Evolutionary conservation across 2,113 vertebrate species (phyloP).

Genomic region (Acanthochromis polyacanthus): DNA sequence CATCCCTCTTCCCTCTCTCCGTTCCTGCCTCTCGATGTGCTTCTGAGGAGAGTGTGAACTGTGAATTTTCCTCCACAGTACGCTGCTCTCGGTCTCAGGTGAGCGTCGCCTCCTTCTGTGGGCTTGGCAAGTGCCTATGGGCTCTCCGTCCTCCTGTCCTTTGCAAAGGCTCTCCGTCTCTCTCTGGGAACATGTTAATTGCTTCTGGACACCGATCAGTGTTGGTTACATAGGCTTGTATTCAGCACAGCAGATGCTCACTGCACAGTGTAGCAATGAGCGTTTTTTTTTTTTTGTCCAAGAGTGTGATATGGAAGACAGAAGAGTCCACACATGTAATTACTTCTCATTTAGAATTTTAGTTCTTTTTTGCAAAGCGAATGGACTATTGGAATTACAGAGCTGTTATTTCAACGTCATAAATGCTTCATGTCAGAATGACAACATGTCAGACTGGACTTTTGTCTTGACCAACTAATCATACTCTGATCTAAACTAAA

Average conservation of each 20-base stretch:
- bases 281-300: constrained; percentile 25
- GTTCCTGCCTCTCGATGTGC: constrained; percentile 23
- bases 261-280: constrained; percentile 27
- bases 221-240: constrained; percentile 62
- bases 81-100: constrained; percentile 66
- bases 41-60: constrained; percentile 48
- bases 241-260: constrained; percentile 70
- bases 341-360: constrained; percentile 16
- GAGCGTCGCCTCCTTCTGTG: constrained; percentile 56
- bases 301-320: not conserved
- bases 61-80: constrained; percentile 46
- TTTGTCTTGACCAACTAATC: not conserved
- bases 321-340: constrained; percentile 33
- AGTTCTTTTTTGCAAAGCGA: constrained; percentile 7
- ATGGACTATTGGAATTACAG: not conserved
- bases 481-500: not conserved
- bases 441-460: not conserved
- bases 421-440: constrained; percentile 1
- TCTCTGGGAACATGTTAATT: constrained; percentile 72
- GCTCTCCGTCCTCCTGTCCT: constrained; percentile 31
- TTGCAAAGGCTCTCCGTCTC: constrained; percentile 40
- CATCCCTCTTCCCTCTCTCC: constrained; percentile 35
- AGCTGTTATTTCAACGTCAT: not conserved
- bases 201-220: constrained; percentile 77
- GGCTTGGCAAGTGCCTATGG: constrained; percentile 51